Evolutionary conservation across 2,113 vertebrate species (phyloP).

Genomic region (Pycnonotus jocosus): DNA sequence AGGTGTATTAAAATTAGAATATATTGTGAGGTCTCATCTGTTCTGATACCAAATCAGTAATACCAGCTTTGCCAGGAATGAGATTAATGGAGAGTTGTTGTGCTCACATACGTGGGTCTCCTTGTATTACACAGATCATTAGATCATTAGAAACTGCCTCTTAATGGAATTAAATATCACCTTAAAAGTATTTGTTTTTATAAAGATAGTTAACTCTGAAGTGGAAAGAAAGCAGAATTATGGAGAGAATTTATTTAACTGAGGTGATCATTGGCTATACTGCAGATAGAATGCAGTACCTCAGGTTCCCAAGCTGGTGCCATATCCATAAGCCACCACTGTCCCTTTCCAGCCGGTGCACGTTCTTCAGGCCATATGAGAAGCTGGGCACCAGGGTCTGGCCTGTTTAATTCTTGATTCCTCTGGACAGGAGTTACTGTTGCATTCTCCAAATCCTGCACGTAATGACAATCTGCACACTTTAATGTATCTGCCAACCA

Average conservation of each 20-base stretch:
- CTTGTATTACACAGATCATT: neutral
- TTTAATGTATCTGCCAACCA: conserved; percentile 31
- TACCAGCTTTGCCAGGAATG: neutral
- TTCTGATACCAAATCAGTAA: neutral
- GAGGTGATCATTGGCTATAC: neutral
- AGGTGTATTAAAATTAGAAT: neutral
- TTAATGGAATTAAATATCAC: neutral
- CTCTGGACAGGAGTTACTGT: neutral
- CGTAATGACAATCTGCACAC: neutral
- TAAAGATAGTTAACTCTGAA: neutral
- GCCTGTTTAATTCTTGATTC: neutral
- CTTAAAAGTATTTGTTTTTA: neutral
- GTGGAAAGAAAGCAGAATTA: neutral
- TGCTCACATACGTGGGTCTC: neutral
- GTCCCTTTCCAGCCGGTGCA: neutral
- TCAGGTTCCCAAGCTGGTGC: neutral
- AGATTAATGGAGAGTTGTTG: neutral
- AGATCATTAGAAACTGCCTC: neutral
- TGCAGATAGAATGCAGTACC: neutral
- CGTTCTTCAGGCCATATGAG: neutral
- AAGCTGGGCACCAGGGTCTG: neutral
- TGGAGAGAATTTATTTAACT: neutral
- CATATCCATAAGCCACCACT: neutral
- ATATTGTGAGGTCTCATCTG: neutral
- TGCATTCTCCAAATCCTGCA: neutral